A percentile compares a stretch with the other conserved stretches of the same genome.
Evolutionary conservation across 1,140 invertebrate genomes (phyloP).

Genomic region (Scylla paramamosain): DNA sequence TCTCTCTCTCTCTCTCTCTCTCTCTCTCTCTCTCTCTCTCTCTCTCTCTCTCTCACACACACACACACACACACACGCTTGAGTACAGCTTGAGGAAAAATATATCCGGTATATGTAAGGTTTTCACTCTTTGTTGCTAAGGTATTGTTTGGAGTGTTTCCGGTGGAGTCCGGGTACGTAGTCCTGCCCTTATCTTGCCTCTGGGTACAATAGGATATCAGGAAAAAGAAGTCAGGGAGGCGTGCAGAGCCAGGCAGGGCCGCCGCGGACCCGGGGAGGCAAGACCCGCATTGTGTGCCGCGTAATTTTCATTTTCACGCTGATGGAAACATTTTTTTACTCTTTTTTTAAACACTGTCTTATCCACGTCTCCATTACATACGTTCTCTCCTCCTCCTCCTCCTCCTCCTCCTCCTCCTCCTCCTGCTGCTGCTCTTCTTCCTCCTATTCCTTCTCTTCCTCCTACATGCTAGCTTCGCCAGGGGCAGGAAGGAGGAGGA

Average conservation of each 20-base stretch:
- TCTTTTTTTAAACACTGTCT: not conserved
- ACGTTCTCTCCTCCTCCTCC: not conserved
- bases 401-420: not conserved
- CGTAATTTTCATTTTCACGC: constrained; percentile 1
- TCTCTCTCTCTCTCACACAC: not conserved
- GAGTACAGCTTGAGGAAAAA: not conserved
- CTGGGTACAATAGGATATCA: constrained; percentile 10
- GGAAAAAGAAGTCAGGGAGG: not conserved
- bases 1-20: no score
- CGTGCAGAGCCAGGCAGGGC: not conserved
- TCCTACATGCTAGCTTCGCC: not conserved
- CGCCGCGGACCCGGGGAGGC: not conserved
- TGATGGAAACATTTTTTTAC: not conserved
- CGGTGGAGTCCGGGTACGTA: not conserved
- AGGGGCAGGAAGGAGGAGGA: not conserved
- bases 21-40: no score
- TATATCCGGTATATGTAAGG: not conserved
- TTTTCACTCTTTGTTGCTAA: not conserved
- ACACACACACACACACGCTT: not conserved
- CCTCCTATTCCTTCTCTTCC: not conserved
- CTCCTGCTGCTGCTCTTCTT: not conserved
- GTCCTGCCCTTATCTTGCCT: not conserved
- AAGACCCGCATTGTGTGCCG: not conserved
- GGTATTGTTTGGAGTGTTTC: constrained; percentile 1
- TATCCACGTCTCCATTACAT: not conserved